Conservation (phyloP, 2,888 invertebrate genomes). For the Tetragnatha montana region DNA sequence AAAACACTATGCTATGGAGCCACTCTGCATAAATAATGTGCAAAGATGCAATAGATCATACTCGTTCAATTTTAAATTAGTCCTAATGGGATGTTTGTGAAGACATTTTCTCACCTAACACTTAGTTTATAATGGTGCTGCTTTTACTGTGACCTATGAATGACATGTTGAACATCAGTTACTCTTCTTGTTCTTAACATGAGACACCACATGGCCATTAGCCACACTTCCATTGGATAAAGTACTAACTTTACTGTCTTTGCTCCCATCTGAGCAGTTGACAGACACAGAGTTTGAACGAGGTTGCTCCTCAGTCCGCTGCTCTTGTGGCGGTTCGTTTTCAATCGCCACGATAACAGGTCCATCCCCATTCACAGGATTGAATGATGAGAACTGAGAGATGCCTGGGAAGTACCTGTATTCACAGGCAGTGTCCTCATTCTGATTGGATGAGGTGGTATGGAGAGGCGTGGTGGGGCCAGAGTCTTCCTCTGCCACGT, state of each 20-base stretch:
- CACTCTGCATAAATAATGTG: too few species aligned
- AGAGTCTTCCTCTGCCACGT: slow-evolving; percentile 27
- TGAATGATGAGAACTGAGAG: slow-evolving; percentile 51
- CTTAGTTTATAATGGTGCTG: too few species aligned
- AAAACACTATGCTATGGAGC: too few species aligned
- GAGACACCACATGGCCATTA: slow-evolving; percentile 70
- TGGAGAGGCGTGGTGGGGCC: slow-evolving; percentile 67
- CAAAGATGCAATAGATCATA: too few species aligned
- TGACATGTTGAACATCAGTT: slow-evolving; percentile 41
- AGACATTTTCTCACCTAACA: too few species aligned
- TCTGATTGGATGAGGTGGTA: slow-evolving; percentile 3
- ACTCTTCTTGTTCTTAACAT: slow-evolving; percentile 38
- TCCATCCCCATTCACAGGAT: slow-evolving; percentile 16
- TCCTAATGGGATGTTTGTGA: too few species aligned
- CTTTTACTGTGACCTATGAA: too few species aligned
- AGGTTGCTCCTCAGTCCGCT: slow-evolving; percentile 22
- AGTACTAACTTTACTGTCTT: slow-evolving; percentile 72
- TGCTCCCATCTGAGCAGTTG: slow-evolving; percentile 71
- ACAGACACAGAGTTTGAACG: slow-evolving; percentile 63
- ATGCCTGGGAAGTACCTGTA: slow-evolving; percentile 65
- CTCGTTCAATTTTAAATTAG: too few species aligned
- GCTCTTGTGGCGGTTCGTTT: slow-evolving; percentile 5
- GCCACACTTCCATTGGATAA: slow-evolving; percentile 71
- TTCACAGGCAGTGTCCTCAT: slow-evolving; percentile 24
- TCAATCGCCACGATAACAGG: not conserved